phyloP scores from a whole-genome alignment of 2,797 vertebrate genomes.

The Takifugu rubripes region DNA sequence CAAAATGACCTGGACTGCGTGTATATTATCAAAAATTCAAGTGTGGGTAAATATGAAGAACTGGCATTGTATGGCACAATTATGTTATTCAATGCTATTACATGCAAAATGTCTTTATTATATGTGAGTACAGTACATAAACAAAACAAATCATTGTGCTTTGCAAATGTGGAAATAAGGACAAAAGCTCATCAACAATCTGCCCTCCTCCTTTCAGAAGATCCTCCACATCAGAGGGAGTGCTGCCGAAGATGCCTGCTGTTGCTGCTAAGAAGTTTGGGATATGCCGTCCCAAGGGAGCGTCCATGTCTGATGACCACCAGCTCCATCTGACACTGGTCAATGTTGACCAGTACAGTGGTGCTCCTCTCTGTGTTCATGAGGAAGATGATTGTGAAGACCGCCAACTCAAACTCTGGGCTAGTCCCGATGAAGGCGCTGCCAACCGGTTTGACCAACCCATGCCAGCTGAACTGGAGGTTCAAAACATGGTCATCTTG shows the following conservation, averaged over 20 bases:
- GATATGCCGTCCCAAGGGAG: conserved; percentile 82
- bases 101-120: background rate
- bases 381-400: conserved; percentile 83
- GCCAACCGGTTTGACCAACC: conserved; percentile 77
- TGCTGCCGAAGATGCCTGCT: conserved; percentile 52
- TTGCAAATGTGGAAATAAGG: no score
- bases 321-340: conserved; percentile 79
- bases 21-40: no score
- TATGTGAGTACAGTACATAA: background rate
- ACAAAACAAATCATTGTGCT: background rate
- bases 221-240: conserved; percentile 16
- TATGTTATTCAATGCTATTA: no score
- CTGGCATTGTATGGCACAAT: no score
- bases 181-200: background rate
- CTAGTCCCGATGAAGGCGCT: conserved; percentile 82
- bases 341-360: conserved; percentile 70
- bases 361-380: conserved; percentile 72
- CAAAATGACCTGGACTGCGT: no score
- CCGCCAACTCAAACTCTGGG: conserved; percentile 83
- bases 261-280: conserved; percentile 78
- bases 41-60: no score
- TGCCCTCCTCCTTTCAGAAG: background rate
- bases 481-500: conserved; percentile 82
- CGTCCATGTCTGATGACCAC: conserved; percentile 74
- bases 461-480: conserved; percentile 86